phyloP scores from a whole-genome alignment of 2,888 invertebrate genomes.

The Tinea trinotella region DNA sequence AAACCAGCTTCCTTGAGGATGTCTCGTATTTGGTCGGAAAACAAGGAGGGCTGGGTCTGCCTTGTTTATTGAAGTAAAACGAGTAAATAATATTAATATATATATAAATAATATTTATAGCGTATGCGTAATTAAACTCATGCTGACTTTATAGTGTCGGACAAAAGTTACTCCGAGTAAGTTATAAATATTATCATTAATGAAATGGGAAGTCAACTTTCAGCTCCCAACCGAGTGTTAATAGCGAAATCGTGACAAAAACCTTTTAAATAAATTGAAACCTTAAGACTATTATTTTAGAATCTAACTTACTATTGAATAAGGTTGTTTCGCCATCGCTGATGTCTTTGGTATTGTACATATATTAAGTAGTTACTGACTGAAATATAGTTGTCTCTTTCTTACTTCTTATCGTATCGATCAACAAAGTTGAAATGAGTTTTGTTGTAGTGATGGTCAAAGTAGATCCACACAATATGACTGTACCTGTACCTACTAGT shows the following conservation, averaged over 20 bases:
- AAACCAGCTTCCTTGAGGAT: too few species aligned
- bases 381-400: conserved; percentile 10
- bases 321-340: neutral
- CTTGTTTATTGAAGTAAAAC: too few species aligned
- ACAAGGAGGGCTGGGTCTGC: too few species aligned
- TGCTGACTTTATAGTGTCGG: neutral
- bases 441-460: too few species aligned
- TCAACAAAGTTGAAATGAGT: too few species aligned
- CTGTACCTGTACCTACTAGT: too few species aligned
- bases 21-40: too few species aligned
- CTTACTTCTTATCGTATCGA: neutral
- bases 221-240: conserved; percentile 28
- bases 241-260: conserved; percentile 53
- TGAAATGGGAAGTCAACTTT: conserved; percentile 16
- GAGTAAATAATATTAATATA: neutral
- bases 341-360: neutral
- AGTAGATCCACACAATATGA: too few species aligned
- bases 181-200: conserved; percentile 17
- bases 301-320: neutral
- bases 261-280: neutral
- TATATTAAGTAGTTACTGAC: neutral
- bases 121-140: neutral
- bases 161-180: conserved; percentile 9
- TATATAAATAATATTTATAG: neutral
- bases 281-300: neutral